Evolutionary conservation across 1,140 invertebrate genomes (phyloP), one percentile per base, ranked within the genome.

Genomic region (Trichonephila clavipes): DNA sequence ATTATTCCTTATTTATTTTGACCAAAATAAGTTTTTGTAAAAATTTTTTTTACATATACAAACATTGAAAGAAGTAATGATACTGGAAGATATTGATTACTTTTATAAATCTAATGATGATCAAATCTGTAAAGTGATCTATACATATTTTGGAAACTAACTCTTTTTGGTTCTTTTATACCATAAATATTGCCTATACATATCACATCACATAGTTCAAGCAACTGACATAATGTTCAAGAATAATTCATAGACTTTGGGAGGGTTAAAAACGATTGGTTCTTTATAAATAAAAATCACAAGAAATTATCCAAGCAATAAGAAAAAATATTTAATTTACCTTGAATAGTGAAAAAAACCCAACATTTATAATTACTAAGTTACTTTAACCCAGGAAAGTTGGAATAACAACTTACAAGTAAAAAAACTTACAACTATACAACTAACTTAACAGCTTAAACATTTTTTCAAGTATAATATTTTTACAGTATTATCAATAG

Each of bases 61-160:
- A 19, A 64, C 6, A 21, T 6, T 19, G 16, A 64, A 64, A 40
- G 10, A 72, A 72, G 28, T 28, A 34, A 16, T 24, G 72, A 77
- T 40, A 40, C 24, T 77, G 28, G 12, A 77, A 19, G 28, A 77
- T 77, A 7, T 18, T 34, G 28, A 77, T 51, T 51, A 51, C 51
- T 51, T 51, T 51, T 51, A 77, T 40, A 16, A 14, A 34, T 77
- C 18, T 34, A 3, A 77, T 77, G 28, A 34, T 77, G 16, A 40
- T 34, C 10, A 1, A 77, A 34, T 8, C 28, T 18, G 16, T 28
- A 77, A 77, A 40, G 72, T 64, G 62, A 64, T 64, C 62, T 19
- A 28, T 69, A 69, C n/a, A 69, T 77, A 77, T 77, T 77, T 77
- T 77, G 72, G 24, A 77, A 77, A 77, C 28, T 77, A 77, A 18